These are phyloP conservation scores for Calephelis perditalis DNA, from an alignment of 2,888 invertebrate species.

Conservation along the genomic window DNA sequence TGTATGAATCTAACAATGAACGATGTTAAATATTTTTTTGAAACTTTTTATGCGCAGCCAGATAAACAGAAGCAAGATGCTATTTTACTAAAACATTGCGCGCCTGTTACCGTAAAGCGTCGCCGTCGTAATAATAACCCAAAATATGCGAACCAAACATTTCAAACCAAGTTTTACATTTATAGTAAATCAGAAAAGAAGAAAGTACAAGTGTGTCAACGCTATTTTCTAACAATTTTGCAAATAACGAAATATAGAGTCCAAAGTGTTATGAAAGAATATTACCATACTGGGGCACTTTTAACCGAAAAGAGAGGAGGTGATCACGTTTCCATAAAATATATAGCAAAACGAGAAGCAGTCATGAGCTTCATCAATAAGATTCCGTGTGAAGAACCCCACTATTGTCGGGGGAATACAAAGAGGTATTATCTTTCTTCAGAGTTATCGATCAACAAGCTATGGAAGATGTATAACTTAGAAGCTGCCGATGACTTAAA, in stretches of 20 bases:
- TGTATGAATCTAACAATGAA: no score
- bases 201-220: slow-evolving; percentile 15
- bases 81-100: slow-evolving; percentile 17
- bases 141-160: slow-evolving; percentile 12
- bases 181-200: slow-evolving; percentile 14
- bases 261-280: slow-evolving; percentile 15
- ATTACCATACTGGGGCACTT: slow-evolving; percentile 2
- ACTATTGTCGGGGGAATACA: no score
- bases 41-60: no score
- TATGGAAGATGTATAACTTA: no score
- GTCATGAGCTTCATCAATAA: neutral
- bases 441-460: no score
- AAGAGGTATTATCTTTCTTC: no score
- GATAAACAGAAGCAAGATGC: slow-evolving; percentile 18
- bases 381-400: no score
- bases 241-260: slow-evolving; percentile 15
- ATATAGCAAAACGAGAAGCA: slow-evolving; percentile 1
- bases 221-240: slow-evolving; percentile 13
- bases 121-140: slow-evolving; percentile 2
- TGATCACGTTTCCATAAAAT: neutral
- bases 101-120: slow-evolving; percentile 13
- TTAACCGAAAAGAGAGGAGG: slow-evolving; percentile 7
- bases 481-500: no score
- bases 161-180: slow-evolving; percentile 15
- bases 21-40: no score